These are phyloP conservation scores for Silurus glanis DNA, from an alignment of 2,113 vertebrate species.

Conservation along the genomic window DNA sequence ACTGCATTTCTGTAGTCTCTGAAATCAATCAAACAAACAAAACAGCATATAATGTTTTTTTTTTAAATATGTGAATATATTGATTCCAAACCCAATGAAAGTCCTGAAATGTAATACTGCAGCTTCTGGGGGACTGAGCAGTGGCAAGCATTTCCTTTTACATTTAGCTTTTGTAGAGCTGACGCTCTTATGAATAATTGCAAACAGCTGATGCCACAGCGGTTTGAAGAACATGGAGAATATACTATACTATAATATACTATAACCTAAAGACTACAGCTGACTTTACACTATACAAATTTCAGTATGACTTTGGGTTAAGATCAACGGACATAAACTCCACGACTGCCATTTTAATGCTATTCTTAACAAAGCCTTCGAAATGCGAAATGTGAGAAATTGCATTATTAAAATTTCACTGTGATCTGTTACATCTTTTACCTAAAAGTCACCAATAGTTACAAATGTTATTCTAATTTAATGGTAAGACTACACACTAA, in stretches of 20 bases:
- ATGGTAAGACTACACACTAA: too few species aligned
- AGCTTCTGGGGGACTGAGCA: background rate
- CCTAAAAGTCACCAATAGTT: background rate
- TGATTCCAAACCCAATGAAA: background rate
- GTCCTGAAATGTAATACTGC: background rate
- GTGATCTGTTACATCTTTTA: background rate
- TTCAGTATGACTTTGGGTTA: background rate
- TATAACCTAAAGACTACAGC: background rate
- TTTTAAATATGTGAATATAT: too few species aligned
- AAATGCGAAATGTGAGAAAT: background rate
- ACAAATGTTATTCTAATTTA: background rate
- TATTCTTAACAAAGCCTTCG: background rate
- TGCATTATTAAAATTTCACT: background rate
- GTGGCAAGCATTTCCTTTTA: constrained; percentile 4
- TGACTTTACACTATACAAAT: background rate
- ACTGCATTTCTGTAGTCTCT: background rate
- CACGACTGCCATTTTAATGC: background rate
- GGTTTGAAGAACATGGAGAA: background rate
- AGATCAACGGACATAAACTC: background rate
- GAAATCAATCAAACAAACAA: background rate
- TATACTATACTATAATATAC: background rate
- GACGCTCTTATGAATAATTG: background rate
- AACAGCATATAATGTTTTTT: background rate
- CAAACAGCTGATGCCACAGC: background rate
- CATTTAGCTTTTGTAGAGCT: background rate